Percentiles rank a stretch among this genome's conserved stretches.
phyloP scores from a whole-genome alignment of 2,797 vertebrate genomes.

The Oreonectes daqikongensis region DNA sequence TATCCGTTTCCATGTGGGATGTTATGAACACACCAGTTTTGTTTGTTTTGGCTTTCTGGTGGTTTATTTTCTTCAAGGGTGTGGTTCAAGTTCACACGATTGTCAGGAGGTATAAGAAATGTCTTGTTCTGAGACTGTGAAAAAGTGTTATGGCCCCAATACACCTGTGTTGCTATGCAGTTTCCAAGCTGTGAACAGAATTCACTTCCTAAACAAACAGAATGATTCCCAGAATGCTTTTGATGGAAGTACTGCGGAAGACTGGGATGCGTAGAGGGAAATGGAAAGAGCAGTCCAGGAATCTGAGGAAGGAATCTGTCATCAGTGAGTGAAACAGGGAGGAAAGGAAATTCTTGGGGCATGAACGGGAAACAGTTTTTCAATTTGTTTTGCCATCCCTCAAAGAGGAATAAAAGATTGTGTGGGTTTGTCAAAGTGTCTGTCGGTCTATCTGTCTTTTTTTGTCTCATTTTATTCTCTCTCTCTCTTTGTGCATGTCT shows the following conservation, averaged over 20 bases:
- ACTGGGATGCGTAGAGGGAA: background rate
- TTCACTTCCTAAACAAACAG: background rate
- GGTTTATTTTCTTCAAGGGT: slow-evolving; percentile 7
- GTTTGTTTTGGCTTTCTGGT: background rate
- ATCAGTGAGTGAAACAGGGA: slow-evolving; percentile 54
- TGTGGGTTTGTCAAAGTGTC: slow-evolving; percentile 23
- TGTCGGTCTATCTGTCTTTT: background rate
- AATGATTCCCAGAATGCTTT: slow-evolving; percentile 4
- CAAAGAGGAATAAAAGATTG: slow-evolving; percentile 55
- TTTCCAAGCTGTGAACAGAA: background rate
- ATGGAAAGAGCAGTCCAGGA: slow-evolving; percentile 63
- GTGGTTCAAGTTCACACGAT: background rate
- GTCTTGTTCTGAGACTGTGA: too few species aligned
- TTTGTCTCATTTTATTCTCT: background rate
- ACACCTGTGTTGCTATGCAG: background rate
- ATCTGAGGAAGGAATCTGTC: slow-evolving; percentile 67
- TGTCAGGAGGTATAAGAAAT: slow-evolving; percentile 1
- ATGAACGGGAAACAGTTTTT: slow-evolving; percentile 34
- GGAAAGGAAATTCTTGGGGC: slow-evolving; percentile 64
- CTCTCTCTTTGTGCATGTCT: background rate
- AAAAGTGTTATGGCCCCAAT: too few species aligned
- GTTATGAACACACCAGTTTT: background rate
- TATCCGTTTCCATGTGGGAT: background rate
- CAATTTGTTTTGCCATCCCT: slow-evolving; percentile 40
- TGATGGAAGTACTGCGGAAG: background rate